These are phyloP conservation scores for Umimayanthus kanabou DNA, from an alignment of 92 coral and sea anemone genomes.

Conservation along the genomic window DNA sequence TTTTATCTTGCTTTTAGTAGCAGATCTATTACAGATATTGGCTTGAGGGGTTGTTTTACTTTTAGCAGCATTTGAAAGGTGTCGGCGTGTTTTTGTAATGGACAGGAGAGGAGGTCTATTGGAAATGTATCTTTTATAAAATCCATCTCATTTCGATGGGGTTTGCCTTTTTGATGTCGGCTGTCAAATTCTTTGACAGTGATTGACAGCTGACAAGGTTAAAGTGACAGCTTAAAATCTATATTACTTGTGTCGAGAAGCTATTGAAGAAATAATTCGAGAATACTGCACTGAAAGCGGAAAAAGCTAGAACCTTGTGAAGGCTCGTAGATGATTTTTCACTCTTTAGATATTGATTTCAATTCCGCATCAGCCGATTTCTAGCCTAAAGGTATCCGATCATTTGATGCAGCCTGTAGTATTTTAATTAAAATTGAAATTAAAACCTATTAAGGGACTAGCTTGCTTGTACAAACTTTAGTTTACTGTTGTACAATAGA, in stretches of 20 bases:
- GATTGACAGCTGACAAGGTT: constrained; percentile 58
- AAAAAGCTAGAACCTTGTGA: not conserved
- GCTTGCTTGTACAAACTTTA: constrained; percentile 38
- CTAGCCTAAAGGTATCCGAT: not conserved
- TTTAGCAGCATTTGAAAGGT: constrained; percentile 24
- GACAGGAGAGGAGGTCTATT: constrained; percentile 28
- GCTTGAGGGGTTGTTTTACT: constrained; percentile 32
- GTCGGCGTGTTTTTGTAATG: constrained; percentile 36
- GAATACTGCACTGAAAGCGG: not conserved
- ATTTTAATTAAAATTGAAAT: constrained; percentile 45
- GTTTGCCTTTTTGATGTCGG: constrained; percentile 52
- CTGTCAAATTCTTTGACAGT: constrained; percentile 53
- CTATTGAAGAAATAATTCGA: not conserved
- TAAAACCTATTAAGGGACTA: constrained; percentile 33
- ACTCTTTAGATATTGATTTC: not conserved
- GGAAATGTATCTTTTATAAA: constrained; percentile 34
- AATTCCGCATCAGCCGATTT: not conserved
- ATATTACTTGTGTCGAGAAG: constrained; percentile 9
- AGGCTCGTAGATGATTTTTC: not conserved
- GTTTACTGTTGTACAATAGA: constrained; percentile 30
- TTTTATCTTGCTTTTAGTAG: constrained; percentile 34
- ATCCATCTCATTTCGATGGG: constrained; percentile 40
- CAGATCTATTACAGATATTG: constrained; percentile 42
- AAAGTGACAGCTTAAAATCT: constrained; percentile 37
- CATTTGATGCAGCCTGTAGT: constrained; percentile 6